Base-by-base conservation (phyloP, 1,140 invertebrate genomes). In the Macrobrachium nipponense region DNA sequence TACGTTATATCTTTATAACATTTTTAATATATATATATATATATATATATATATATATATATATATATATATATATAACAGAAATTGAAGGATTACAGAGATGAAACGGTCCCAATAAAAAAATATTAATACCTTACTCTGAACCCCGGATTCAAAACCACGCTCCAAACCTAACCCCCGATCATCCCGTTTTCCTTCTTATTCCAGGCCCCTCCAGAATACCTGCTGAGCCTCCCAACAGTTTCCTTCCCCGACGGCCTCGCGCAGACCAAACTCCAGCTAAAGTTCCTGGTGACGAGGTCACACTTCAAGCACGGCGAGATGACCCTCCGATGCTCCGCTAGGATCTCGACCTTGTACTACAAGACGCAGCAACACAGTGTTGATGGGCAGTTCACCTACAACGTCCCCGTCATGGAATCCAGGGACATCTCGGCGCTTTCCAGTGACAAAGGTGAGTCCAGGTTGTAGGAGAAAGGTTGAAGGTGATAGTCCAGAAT, bases 331-430 rank as follows among this genome's bases (percentile, higher is more conserved):
- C 68, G 86, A 0, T 87, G 86, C 80, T 62, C 70, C 6, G 86
- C 86, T 5, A 76, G 60, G 23, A 87, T 87, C 80, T 60, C 68
- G 23, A 15, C 78, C 2, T 61, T 87, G 11, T 87, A 73, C 64
- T 64, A 72, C 58, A 80, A 80, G 78, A 87, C 85, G 4, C 80
- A 77, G 79, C 73, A 87, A 18, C 86, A 87, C 70, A 75, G 73
- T 18, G 79, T 76, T 14, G 86, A 87, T 14, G 86, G 80, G 0
- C 61, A 73, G 27, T 58, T 87, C 17, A 77, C 79, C 36, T 87
- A 87, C 60, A 61, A 80, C 59, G 77, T 82, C 15, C 86, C 86
- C 59, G 70, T 87, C 51, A 75, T 87, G 86, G 60, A 81, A 15
- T 80, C 86, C 14, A 76, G 77, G 23, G 86, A 87, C 70, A 82